A percentile compares a stretch with the other conserved stretches of the same genome.
These are phyloP conservation scores for Cataglyphis livida DNA, from an alignment of 2,888 invertebrate genomes.

Conservation along the genomic window DNA sequence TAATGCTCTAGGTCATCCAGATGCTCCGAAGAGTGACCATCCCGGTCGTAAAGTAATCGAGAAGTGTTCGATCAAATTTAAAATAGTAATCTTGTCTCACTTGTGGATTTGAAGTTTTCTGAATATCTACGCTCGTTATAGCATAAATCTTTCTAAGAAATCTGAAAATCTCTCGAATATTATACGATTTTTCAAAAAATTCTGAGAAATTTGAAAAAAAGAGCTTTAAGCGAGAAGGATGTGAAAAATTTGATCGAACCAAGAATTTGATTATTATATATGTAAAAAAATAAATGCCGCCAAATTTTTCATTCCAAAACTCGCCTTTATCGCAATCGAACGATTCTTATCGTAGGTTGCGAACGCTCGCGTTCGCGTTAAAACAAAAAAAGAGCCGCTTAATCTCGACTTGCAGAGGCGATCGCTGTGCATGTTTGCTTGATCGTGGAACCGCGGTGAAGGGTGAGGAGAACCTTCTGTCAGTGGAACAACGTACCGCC, in stretches of 20 bases:
- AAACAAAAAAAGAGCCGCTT: constrained; percentile 5
- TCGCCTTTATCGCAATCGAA: not conserved
- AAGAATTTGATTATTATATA: not conserved
- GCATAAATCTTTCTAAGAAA: not conserved
- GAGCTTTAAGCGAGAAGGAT: not conserved
- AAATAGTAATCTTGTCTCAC: not conserved
- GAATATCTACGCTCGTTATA: not conserved
- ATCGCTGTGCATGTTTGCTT: constrained; percentile 33
- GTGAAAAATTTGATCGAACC: not conserved
- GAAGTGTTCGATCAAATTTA: not conserved
- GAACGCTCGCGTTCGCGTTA: not conserved
- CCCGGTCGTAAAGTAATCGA: constrained; percentile 13
- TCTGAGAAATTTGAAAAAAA: not conserved
- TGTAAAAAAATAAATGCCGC: not conserved
- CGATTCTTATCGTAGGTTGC: constrained; percentile 6
- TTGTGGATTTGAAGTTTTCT: not conserved
- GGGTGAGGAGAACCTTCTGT: constrained; percentile 67
- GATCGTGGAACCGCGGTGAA: constrained; percentile 39
- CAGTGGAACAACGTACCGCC: constrained; percentile 83
- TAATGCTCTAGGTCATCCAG: constrained; percentile 68
- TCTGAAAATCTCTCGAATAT: not conserved
- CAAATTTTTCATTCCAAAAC: not conserved
- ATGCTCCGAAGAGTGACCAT: constrained; percentile 44
- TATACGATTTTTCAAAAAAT: not conserved
- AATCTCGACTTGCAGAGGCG: constrained; percentile 23